These are phyloP conservation scores for Sula dactylatra DNA, from an alignment of 2,113 vertebrate genomes.

Conservation along the genomic window DNA sequence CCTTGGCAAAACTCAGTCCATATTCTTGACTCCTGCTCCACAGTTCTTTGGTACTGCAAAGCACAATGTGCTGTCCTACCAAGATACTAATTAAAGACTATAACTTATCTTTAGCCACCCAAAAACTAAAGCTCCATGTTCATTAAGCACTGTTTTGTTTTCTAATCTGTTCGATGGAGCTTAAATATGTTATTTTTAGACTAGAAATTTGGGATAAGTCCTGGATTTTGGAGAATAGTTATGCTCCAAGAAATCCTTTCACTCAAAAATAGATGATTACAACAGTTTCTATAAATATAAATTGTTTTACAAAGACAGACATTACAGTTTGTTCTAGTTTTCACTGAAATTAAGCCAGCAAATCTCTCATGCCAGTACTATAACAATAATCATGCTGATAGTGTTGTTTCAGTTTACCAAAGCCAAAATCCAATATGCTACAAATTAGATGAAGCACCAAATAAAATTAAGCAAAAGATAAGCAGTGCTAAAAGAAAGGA, in stretches of 20 bases:
- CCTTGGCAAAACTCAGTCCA: background rate
- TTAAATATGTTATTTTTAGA: background rate
- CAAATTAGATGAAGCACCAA: slow-evolving; percentile 52
- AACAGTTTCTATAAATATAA: slow-evolving; percentile 61
- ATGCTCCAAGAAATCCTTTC: slow-evolving; percentile 41
- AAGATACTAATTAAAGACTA: background rate
- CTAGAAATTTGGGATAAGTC: background rate
- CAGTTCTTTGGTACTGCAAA: background rate
- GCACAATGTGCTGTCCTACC: background rate
- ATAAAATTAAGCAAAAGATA: slow-evolving; percentile 47
- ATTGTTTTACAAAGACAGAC: slow-evolving; percentile 43
- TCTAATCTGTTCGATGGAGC: background rate
- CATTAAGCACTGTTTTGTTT: slow-evolving; percentile 4
- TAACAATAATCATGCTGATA: slow-evolving; percentile 53
- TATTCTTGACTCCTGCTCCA: background rate
- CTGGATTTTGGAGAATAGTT: background rate
- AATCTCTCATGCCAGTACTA: slow-evolving; percentile 18
- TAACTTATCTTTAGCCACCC: background rate
- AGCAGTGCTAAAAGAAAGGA: slow-evolving; percentile 23
- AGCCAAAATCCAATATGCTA: slow-evolving; percentile 36
- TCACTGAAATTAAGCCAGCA: slow-evolving; percentile 59
- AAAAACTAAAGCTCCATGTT: background rate
- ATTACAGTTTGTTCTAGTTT: slow-evolving; percentile 57
- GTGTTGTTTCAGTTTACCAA: slow-evolving; percentile 38
- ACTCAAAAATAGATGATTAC: slow-evolving; percentile 41